Evolutionary conservation across 2,797 vertebrate genomes (phyloP).

Genomic region (Lagocephalus sceleratus): DNA sequence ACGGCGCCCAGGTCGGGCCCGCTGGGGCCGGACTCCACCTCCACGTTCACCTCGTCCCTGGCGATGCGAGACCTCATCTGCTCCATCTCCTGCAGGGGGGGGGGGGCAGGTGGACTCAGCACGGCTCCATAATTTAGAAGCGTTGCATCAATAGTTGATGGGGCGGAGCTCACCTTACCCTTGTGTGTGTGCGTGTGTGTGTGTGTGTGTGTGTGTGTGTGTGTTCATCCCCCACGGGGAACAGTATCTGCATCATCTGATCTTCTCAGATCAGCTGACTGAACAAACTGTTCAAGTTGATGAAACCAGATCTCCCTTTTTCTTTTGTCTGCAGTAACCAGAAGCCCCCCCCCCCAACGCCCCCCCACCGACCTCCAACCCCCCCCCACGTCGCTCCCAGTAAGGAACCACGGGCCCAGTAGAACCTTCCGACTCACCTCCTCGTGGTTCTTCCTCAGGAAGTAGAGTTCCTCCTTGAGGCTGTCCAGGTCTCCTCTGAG

Average conservation of each 20-base stretch:
- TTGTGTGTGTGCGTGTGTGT: no score
- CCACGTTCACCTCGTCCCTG: conserved; percentile 78
- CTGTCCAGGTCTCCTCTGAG: conserved; percentile 81
- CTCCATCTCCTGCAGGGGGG: conserved; percentile 72
- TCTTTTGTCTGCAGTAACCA: conserved; percentile 62
- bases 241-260: conserved; percentile 1
- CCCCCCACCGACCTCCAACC: conserved; percentile 1
- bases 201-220: background rate
- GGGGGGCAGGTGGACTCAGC: conserved; percentile 50
- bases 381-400: no score
- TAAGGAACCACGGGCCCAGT: conserved; percentile 2
- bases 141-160: conserved; percentile 70
- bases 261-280: conserved; percentile 40
- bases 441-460: conserved; percentile 82
- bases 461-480: conserved; percentile 81
- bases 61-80: conserved; percentile 75
- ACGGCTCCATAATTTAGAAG: conserved; percentile 68
- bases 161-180: conserved; percentile 58
- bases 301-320: conserved; percentile 59
- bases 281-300: conserved; percentile 33
- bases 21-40: conserved; percentile 72
- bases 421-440: conserved; percentile 71
- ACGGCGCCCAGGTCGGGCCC: conserved; percentile 78
- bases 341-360: conserved; percentile 27
- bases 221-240: conserved; percentile 20